Percentiles rank a stretch among this genome's conserved stretches.
phyloP scores from a whole-genome alignment of 2,888 invertebrate genomes.

The Aphidoletes aphidimyza region DNA sequence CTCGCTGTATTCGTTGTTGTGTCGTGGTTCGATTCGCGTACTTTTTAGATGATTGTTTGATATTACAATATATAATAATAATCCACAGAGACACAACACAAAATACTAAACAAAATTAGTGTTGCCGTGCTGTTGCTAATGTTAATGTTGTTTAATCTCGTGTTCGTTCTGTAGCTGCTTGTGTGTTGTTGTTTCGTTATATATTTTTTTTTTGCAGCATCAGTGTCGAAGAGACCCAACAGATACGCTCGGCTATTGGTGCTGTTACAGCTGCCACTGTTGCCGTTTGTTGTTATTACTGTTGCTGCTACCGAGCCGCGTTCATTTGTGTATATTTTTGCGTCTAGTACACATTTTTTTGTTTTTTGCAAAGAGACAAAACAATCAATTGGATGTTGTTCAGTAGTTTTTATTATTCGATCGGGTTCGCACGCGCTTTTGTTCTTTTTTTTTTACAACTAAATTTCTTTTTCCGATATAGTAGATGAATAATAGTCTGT shows the following conservation, averaged over 20 bases:
- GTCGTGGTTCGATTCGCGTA: not conserved
- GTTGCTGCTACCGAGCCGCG: not conserved
- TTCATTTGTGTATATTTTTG: not conserved
- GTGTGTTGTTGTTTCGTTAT: not conserved
- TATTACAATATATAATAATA: conserved; percentile 15
- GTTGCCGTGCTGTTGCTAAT: conserved; percentile 24
- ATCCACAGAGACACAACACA: not conserved
- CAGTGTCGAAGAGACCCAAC: no score
- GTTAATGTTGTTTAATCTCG: not conserved
- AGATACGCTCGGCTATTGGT: no score
- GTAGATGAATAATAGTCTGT: not conserved
- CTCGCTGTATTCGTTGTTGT: no score
- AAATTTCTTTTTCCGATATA: not conserved
- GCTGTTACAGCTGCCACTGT: not conserved
- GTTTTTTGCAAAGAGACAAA: conserved; percentile 52
- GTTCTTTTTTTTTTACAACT: not conserved
- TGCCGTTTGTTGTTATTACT: no score
- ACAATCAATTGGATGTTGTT: conserved; percentile 54
- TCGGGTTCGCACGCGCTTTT: conserved; percentile 55
- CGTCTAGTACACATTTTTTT: not conserved
- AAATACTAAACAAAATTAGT: conserved; percentile 26
- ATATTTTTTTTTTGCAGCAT: no score
- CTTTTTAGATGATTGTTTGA: conserved; percentile 43
- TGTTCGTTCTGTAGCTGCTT: not conserved
- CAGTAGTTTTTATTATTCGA: conserved; percentile 55